Base-by-base conservation (phyloP, 2,797 vertebrate species). In the Diplodus sargus region DNA sequence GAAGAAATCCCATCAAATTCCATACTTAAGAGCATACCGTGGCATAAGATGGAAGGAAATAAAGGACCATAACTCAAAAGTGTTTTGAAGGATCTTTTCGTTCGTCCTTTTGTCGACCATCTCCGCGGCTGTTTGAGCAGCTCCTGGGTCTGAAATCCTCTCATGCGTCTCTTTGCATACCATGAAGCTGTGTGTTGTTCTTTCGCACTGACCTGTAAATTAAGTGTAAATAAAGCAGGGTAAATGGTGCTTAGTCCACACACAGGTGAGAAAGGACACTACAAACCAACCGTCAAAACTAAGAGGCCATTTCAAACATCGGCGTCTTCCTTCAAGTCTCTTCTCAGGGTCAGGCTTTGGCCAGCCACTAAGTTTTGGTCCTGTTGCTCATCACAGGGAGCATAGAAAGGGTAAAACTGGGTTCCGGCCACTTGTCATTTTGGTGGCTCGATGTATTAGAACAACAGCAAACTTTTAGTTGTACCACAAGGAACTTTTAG, bases 201-300 rank as follows among this genome's bases (percentile, higher is more conserved):
- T 92, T 92, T 90, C 84, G 74, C 91, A 79, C 56, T 65, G 73
- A 73, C 80, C 76, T 78, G 85, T 80, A 84, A 94, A 94, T 93
- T 85, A 91, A 90, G 85, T 76, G 82, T 59, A 89, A 91, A 93
- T 60, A 90, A 52, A 82, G 76, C 34, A n/a, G 42, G 56, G 71
- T 89, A 89, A 89, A 84, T 59, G 63, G 74, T 66, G 76, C 5
- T 5, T 10, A 48, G 78, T 67, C 76, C 64, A 74, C 92, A 90
- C 82, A 51, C 66, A 84, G 83, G 87, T 91, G 84, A 84, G 85
- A 90, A 90, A 89, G 81, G 79, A 76, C 18, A 48, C 57, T 17
- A 45, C 61, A 84, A 82, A 87, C 47, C 48, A 58, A 23, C 57
- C 42, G 2, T 66, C 42, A 76, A 92, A 91, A 89, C 78, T 89